These are phyloP conservation scores for Eremophila alpestris DNA, from an alignment of 2,797 vertebrate genomes.

Conservation along the genomic window DNA sequence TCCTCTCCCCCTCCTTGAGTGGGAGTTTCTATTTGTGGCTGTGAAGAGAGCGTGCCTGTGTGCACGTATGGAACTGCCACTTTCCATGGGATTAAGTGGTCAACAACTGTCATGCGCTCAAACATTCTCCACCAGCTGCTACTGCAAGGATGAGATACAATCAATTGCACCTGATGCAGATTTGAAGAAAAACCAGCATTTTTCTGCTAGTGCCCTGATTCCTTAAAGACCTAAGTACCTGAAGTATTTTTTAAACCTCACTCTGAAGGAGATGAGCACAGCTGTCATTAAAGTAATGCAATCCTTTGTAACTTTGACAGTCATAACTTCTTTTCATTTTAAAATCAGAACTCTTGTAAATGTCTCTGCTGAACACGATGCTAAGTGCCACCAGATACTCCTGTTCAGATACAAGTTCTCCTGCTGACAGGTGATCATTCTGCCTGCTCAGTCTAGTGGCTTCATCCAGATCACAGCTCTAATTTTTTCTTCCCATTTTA, in stretches of 20 bases:
- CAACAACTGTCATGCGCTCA: background rate
- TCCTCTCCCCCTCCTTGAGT: background rate
- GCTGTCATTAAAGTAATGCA: background rate
- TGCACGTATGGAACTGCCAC: background rate
- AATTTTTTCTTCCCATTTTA: background rate
- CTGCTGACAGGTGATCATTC: background rate
- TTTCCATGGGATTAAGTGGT: background rate
- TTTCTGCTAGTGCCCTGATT: background rate
- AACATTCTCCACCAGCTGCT: background rate
- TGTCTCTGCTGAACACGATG: background rate
- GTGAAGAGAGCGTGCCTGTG: background rate
- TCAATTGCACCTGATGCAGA: background rate
- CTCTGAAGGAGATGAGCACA: background rate
- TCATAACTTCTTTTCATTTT: background rate
- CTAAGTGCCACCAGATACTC: background rate
- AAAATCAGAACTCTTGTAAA: background rate
- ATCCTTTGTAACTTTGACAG: background rate
- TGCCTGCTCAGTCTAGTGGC: background rate
- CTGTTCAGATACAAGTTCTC: background rate
- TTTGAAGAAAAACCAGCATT: background rate
- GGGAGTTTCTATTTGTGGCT: background rate
- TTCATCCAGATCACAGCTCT: background rate
- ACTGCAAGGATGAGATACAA: background rate
- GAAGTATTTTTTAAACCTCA: background rate
- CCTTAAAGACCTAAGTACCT: background rate